These are phyloP conservation scores for Syngnathus typhle DNA, from an alignment of 2,113 vertebrate genomes.

Conservation along the genomic window DNA sequence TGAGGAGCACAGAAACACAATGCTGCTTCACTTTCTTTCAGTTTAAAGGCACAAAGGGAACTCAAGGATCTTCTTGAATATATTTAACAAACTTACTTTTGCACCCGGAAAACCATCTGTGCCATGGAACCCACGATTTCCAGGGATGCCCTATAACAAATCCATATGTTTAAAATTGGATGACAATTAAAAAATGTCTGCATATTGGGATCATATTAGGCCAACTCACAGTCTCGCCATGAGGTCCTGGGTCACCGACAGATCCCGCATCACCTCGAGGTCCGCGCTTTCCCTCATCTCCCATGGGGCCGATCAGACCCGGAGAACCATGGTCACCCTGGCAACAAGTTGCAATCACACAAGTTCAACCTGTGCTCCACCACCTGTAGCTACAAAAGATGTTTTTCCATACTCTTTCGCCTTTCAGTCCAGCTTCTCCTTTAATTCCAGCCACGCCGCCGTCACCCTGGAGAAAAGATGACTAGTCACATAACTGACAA, in stretches of 20 bases:
- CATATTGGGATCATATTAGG: not conserved
- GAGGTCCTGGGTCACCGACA: slow-evolving; percentile 75
- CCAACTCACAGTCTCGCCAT: slow-evolving; percentile 84
- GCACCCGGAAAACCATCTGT: slow-evolving; percentile 90
- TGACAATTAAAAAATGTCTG: not conserved
- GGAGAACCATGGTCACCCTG: slow-evolving; percentile 86
- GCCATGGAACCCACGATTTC: slow-evolving; percentile 93
- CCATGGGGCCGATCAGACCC: slow-evolving; percentile 82
- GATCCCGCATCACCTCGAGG: slow-evolving; percentile 85
- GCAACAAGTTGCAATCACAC: not conserved
- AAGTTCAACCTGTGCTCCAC: not conserved
- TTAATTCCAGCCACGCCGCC: slow-evolving; percentile 84
- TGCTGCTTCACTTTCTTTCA: not conserved
- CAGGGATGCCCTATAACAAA: slow-evolving; percentile 80
- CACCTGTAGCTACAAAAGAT: not conserved
- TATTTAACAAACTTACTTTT: slow-evolving; percentile 71
- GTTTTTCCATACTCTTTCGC: slow-evolving; percentile 71
- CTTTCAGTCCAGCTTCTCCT: slow-evolving; percentile 92
- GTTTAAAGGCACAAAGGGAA: not conserved
- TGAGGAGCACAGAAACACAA: not conserved
- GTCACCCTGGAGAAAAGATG: slow-evolving; percentile 75
- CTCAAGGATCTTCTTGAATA: not conserved
- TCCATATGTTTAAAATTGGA: not conserved
- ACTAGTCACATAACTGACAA: not conserved
- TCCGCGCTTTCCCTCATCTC: slow-evolving; percentile 95